Evolutionary conservation across 2,797 vertebrate species (phyloP), one percentile per base, ranked within the genome.

Genomic region (Sarcoramphus papa): DNA sequence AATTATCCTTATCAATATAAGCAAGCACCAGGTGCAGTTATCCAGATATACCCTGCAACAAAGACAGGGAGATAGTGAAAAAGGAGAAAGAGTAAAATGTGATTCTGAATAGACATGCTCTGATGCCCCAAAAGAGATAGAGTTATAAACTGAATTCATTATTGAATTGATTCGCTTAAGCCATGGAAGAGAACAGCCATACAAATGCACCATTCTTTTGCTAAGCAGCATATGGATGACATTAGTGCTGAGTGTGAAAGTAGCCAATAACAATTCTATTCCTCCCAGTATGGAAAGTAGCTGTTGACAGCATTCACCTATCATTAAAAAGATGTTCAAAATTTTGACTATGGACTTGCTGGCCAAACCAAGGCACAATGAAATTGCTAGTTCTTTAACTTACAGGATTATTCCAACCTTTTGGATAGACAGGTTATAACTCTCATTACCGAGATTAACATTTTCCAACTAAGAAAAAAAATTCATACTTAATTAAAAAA

Each of bases 21-120:
- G 96, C 95, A 97, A 97, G 96, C 93, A 96, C 96, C 96, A 97
- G 96, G 97, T 97, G 95, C 97, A 97, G 96, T 96, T 97, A 96
- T 97, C 93, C 95, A 96, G 96, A 97, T 97, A 97, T 95, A 96
- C 92, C 85, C 95, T 93, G 91, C 91, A 97, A 97, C 93, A 97
- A 97, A 96, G 96, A 95, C 94, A 96, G 93, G 0, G 74, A 96
- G 96, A 97, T 91, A 96, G 95, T 85, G 90, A 95, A 96, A 96
- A 90, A 96, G 88, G 91, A 93, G 95, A 96, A 96, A 93, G 90
- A 96, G 96, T 90, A 96, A 96, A 97, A 97, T 95, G 96, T 76
- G 97, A 96, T 97, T 97, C 92, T 97, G 94, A 97, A 97, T 96
- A 97, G 95, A 97, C 97, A 97, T 96, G 97, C 93, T 97, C 97